Evolutionary conservation across 2,113 vertebrate species (phyloP), one percentile per base, ranked within the genome.

Genomic region (Vidua chalybeata): DNA sequence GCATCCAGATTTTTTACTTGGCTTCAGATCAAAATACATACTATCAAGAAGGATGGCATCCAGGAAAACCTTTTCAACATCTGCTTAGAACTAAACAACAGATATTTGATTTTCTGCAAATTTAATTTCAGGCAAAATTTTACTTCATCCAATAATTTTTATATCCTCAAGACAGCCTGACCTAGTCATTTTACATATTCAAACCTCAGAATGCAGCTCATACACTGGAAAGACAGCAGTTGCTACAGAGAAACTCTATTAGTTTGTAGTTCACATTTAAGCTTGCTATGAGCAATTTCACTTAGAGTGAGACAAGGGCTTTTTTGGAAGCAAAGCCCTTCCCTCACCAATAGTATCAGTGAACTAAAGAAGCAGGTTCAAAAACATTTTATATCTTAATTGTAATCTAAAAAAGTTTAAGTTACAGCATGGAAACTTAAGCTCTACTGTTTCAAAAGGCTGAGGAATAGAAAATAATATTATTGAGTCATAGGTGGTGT

Each of bases 1-100:
- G 93, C 97, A 98, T 97, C 97, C 98, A 98, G 97, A 97, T 98
- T 98, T 98, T 91, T 97, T 94, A 85, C 95, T 97, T 98, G 98
- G 97, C 97, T 93, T 95, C 87, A 92, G 96, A 97, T 97, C 97
- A 98, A 97, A 98, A 98, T 93, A 94, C 96, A 94, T 93, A 84
- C 94, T 97, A 96, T 97, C 96, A 96, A 87, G 91, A 97, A 97
- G 95, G 89, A 97, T 5, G 21, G 82, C 93, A 97, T 97, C 96
- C 96, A 97, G 95, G 95, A 97, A 97, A 97, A 96, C 89, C 94
- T 97, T 98, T 98, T 96, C 96, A 97, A 97, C 97, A 98, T 98
- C 97, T 98, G 97, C 95, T 97, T 91, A 92, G 96, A 97, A 94
- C 95, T 94, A 96, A 96, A 97, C 94, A 97, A 98, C 96, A 97